A percentile compares a stretch with the other conserved stretches of the same genome.
Conservation (phyloP, 2,888 invertebrate genomes). For the Lepidonotus clava region DNA sequence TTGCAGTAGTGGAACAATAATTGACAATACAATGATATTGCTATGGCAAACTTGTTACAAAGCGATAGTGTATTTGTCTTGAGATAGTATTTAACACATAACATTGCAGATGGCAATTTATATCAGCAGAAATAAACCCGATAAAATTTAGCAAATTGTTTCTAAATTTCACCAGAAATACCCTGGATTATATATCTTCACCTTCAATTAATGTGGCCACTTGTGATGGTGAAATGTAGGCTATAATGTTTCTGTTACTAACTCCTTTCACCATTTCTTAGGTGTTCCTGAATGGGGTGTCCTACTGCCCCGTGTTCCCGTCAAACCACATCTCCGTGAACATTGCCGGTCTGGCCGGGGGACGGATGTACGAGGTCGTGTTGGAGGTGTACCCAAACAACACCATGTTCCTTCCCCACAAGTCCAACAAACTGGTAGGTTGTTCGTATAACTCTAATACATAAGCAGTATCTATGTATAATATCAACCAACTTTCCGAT, state of each 20-base stretch:
- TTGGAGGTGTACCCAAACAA: constrained; percentile 76
- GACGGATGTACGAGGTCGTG: constrained; percentile 74
- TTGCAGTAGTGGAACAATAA: no score
- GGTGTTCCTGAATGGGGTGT: constrained; percentile 79
- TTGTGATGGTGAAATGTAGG: no score
- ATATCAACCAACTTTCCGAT: background rate
- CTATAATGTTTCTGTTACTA: no score
- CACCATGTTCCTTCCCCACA: constrained; percentile 71
- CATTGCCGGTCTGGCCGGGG: constrained; percentile 79
- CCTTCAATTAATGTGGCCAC: no score
- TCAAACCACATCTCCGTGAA: constrained; percentile 73
- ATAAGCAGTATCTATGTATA: background rate
- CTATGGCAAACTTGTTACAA: no score
- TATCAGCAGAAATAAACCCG: no score
- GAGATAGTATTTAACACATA: no score
- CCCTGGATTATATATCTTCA: background rate
- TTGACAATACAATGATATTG: no score
- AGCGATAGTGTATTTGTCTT: no score
- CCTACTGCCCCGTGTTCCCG: constrained; percentile 78
- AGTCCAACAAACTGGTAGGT: constrained; percentile 78
- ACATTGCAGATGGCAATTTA: no score
- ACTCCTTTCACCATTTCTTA: no score
- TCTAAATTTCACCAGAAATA: background rate
- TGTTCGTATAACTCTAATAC: background rate
- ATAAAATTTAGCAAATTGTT: background rate